These are phyloP conservation scores for Oryzias sinensis DNA, from an alignment of 2,797 vertebrate genomes.

Conservation along the genomic window DNA sequence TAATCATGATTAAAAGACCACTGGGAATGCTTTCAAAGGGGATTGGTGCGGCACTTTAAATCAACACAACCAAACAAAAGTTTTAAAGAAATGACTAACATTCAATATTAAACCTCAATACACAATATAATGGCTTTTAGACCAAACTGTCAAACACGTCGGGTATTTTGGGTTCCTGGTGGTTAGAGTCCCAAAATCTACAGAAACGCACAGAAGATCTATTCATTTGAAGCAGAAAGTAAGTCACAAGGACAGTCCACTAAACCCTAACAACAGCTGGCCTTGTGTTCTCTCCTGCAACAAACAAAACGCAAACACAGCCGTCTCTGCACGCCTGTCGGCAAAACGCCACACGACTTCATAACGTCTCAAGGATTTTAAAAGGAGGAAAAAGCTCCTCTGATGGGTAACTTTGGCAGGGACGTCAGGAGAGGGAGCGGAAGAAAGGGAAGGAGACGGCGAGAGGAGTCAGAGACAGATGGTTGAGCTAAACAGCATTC, in stretches of 20 bases:
- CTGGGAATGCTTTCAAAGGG: no score
- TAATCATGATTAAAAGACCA: no score
- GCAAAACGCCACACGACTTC: slow-evolving; percentile 91
- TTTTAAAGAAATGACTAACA: no score
- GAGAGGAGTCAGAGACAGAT: slow-evolving; percentile 98
- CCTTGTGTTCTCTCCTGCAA: slow-evolving; percentile 64
- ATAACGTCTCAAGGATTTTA: slow-evolving; percentile 92
- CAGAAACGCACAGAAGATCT: slow-evolving; percentile 2
- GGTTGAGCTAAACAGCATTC: slow-evolving; percentile 90
- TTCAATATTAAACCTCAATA: background rate
- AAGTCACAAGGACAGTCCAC: slow-evolving; percentile 59
- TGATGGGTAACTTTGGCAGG: slow-evolving; percentile 89
- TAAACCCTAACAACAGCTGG: slow-evolving; percentile 85
- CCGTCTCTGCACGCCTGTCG: slow-evolving; percentile 72
- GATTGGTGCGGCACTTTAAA: no score
- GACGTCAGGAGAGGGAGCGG: slow-evolving; percentile 79
- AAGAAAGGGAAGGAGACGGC: slow-evolving; percentile 84
- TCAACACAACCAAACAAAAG: no score
- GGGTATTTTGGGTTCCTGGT: background rate
- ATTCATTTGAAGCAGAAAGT: slow-evolving; percentile 46
- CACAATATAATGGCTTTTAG: no score
- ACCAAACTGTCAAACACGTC: background rate
- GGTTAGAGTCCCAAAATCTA: background rate
- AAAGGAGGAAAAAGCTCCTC: slow-evolving; percentile 71
- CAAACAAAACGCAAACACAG: slow-evolving; percentile 14